These are phyloP conservation scores for Melinaea marsaeus DNA, from an alignment of 2,888 invertebrate species.

Conservation along the genomic window DNA sequence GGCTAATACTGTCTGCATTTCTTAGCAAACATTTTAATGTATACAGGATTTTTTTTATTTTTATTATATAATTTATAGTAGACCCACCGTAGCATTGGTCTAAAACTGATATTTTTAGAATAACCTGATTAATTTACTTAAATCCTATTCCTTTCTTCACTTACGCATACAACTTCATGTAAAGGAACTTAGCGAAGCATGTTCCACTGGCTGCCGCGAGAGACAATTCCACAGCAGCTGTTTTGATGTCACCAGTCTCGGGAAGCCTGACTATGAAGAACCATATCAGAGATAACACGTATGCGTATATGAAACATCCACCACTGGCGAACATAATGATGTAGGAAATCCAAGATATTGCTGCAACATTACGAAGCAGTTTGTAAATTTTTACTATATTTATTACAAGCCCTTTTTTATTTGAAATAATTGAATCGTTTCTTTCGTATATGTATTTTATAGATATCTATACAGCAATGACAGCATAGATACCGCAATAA, in stretches of 20 bases:
- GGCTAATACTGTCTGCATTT: too few relatives aligned
- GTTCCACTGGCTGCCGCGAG: slow-evolving; percentile 44
- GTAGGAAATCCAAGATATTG: slow-evolving; percentile 41
- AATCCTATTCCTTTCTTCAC: neutral
- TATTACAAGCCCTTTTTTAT: neutral
- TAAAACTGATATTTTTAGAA: too few relatives aligned
- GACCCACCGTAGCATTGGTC: too few relatives aligned
- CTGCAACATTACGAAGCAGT: too few relatives aligned
- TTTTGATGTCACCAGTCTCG: slow-evolving; percentile 39
- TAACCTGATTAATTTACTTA: too few relatives aligned
- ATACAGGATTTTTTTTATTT: too few relatives aligned
- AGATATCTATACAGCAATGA: too few relatives aligned
- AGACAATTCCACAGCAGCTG: slow-evolving; percentile 43
- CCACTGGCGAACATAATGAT: slow-evolving; percentile 48
- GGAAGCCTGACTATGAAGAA: slow-evolving; percentile 13
- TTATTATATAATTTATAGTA: too few relatives aligned
- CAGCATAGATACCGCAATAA: too few relatives aligned
- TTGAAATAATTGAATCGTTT: too few relatives aligned
- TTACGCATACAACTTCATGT: slow-evolving; percentile 35
- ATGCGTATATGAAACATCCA: slow-evolving; percentile 30
- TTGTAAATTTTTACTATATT: neutral
- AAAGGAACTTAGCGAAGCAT: slow-evolving; percentile 42
- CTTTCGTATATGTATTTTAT: too few relatives aligned
- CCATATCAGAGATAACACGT: neutral
- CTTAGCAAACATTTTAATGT: too few relatives aligned